phyloP scores from a whole-genome alignment of 2,888 invertebrate species.

The Reticulitermes lucifugus region DNA sequence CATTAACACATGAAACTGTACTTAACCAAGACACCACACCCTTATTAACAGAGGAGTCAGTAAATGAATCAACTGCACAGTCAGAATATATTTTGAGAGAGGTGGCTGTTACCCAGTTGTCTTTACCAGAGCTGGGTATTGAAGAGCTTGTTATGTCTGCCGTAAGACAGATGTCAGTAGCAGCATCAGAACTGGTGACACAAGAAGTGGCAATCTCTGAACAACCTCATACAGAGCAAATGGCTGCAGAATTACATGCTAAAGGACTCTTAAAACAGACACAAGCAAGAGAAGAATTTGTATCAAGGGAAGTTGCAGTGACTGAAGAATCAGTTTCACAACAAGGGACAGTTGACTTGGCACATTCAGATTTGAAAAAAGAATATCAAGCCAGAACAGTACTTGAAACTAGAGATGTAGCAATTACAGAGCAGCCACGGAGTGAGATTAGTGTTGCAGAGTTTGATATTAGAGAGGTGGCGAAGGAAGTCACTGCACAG shows the following conservation, averaged over 20 bases:
- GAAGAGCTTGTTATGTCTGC: not conserved
- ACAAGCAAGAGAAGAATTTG: conserved; percentile 26
- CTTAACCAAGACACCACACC: conserved; percentile 28
- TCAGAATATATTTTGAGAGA: conserved; percentile 35
- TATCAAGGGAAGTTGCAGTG: conserved; percentile 43
- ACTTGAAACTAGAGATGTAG: conserved; percentile 42
- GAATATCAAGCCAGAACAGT: conserved; percentile 32
- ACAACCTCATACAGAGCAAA: conserved; percentile 41
- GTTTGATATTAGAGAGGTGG: not conserved
- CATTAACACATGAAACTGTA: conserved; percentile 44
- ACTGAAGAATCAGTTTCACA: conserved; percentile 44
- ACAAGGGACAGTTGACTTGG: conserved; percentile 27
- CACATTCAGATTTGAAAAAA: conserved; percentile 6
- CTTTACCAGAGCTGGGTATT: conserved; percentile 23
- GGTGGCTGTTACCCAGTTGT: conserved; percentile 15
- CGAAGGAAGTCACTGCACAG: conserved; percentile 36
- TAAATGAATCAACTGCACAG: not conserved
- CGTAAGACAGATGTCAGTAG: not conserved
- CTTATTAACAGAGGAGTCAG: not conserved
- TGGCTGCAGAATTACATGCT: conserved; percentile 37
- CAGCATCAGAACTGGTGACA: not conserved
- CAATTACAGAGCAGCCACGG: conserved; percentile 44
- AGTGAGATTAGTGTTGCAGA: conserved; percentile 38
- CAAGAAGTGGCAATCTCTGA: conserved; percentile 22
- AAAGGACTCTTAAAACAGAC: conserved; percentile 17